Base-by-base conservation (phyloP, 2,797 vertebrate genomes). In the Nannoperca obscura region DNA sequence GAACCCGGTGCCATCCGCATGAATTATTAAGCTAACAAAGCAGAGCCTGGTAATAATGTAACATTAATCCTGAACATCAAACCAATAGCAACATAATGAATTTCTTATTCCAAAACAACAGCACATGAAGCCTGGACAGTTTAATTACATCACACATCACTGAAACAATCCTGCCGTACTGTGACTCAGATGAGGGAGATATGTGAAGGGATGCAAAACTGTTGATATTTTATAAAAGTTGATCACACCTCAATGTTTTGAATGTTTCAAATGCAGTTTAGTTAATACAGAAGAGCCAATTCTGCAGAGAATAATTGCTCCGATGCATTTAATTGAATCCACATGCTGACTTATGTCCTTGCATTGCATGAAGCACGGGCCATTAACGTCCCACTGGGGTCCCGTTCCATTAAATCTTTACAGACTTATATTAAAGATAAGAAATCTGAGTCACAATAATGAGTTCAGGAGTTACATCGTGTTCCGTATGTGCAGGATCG, bases 391-490 rank as follows among this genome's bases (percentile, higher is more conserved):
- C 59, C 63, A 70, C 70, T 63, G 64, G 68, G 73, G 61, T 24
- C 57, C 30, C 19, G 44, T 80, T 83, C 63, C 74, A 82, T 86
- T 83, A 80, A 85, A 89, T 81, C 76, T 92, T 81, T 32, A 89
- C 40, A 36, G 74, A 76, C 73, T 80, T 66, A 82, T 80, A 84
- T 84, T 8, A 69, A 81, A 88, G 86, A 91, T 92, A 89, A 90
- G 61, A 86, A 87, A 87, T 88, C 72, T 91, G 85, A 90, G 88
- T 87, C 89, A 88, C 79, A 83, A 74, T 91, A 89, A 89, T 89
- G 84, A 91, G 87, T 85, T 87, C 3, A 78, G 71, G 66, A 74
- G 74, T 88, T 89, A 80, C 81, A 75, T 88, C 85, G 88, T 59
- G 44, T 70, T 86, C 78, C 84, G 83, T 89, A 88, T 87, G 92